Percentiles rank a stretch among this genome's conserved stretches.
Conservation (phyloP, 2,113 vertebrate genomes). For the Ammodytes dubius region DNA sequence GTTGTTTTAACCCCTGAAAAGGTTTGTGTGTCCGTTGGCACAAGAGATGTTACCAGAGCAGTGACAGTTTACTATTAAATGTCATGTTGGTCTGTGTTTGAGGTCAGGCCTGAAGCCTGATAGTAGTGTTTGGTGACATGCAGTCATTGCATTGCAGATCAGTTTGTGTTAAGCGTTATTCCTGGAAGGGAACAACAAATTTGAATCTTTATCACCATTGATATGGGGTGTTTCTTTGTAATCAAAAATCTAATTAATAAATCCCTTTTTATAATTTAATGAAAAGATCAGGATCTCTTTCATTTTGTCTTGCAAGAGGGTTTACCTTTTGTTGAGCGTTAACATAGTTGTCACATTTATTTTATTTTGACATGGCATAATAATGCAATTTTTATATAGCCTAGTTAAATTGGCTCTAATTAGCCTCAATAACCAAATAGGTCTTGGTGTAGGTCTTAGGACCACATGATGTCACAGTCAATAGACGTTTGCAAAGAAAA, state of each 20-base stretch:
- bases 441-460: conserved; percentile 36
- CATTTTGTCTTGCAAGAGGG: conserved; percentile 3
- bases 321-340: conserved; percentile 34
- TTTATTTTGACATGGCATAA: conserved; percentile 29
- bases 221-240: conserved; percentile 18
- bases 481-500: conserved; percentile 47
- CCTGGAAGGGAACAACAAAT: conserved; percentile 42
- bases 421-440: conserved; percentile 55
- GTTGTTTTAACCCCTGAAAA: background rate
- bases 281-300: conserved; percentile 30
- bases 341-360: conserved; percentile 15
- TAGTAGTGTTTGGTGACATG: conserved; percentile 20
- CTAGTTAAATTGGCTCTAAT: conserved; percentile 27
- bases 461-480: conserved; percentile 43
- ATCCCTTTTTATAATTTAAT: conserved; percentile 11
- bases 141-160: conserved; percentile 7
- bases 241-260: conserved; percentile 1
- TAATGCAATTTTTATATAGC: conserved; percentile 14
- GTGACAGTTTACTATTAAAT: conserved; percentile 39
- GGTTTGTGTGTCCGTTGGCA: background rate
- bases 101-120: conserved; percentile 5
- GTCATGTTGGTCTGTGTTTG: conserved; percentile 19
- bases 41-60: conserved; percentile 30
- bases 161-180: conserved; percentile 23
- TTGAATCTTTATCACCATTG: background rate